Conservation (phyloP, 2,888 invertebrate species). For the Agrochola lota region DNA sequence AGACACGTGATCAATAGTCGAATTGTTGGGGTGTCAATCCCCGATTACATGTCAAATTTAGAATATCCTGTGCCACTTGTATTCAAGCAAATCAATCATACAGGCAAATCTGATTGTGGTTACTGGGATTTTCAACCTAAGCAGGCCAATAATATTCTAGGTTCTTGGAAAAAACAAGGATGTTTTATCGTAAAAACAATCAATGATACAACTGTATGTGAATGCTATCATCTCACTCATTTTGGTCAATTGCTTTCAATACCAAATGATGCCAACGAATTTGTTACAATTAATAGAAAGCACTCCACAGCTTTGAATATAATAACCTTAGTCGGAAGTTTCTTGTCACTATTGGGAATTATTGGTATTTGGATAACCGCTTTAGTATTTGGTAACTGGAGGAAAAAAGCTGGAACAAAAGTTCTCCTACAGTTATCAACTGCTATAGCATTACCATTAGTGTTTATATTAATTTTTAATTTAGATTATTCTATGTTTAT, state of each 20-base stretch:
- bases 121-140: conserved; percentile 90
- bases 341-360: conserved; percentile 90
- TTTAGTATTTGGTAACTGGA: conserved; percentile 90
- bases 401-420: conserved; percentile 92
- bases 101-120: conserved; percentile 82
- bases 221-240: conserved; percentile 91
- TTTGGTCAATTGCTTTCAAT: conserved; percentile 90
- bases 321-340: conserved; percentile 91
- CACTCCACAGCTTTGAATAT: conserved; percentile 88
- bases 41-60: conserved; percentile 90
- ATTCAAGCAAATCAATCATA: conserved; percentile 78
- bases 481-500: conserved; percentile 78
- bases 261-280: conserved; percentile 55
- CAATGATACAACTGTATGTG: conserved; percentile 80
- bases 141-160: conserved; percentile 71
- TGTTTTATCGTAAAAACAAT: conserved; percentile 81
- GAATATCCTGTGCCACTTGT: conserved; percentile 89
- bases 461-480: conserved; percentile 84
- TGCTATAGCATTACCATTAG: conserved; percentile 91
- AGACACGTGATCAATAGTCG: conserved; percentile 83
- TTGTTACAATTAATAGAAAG: conserved; percentile 53
- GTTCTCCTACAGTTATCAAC: conserved; percentile 92
- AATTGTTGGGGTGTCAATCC: conserved; percentile 91
- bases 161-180: conserved; percentile 90
- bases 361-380: conserved; percentile 91